These are phyloP conservation scores for Cervus canadensis DNA, from an alignment of 2,113 vertebrate species.

Conservation along the genomic window DNA sequence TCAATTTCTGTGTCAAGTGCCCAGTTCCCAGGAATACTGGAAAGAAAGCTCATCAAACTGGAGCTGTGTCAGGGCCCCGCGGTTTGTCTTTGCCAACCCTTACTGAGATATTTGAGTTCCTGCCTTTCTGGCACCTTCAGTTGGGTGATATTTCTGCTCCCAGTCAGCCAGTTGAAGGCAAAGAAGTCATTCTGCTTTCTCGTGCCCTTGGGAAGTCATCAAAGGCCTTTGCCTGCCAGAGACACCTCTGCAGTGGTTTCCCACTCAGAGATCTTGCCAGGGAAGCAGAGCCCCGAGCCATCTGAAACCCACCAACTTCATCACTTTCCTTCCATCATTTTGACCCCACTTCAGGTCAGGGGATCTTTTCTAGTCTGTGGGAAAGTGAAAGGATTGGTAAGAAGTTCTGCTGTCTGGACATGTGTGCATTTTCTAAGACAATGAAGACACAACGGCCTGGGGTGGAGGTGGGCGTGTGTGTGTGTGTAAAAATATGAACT, in stretches of 20 bases:
- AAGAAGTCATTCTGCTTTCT: not conserved
- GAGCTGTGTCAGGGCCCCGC: not conserved
- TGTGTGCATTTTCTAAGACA: not conserved
- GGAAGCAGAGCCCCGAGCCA: not conserved
- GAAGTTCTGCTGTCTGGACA: not conserved
- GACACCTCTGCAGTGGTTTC: not conserved
- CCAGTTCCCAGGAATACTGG: not conserved
- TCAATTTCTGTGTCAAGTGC: not conserved
- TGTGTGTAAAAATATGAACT: not conserved
- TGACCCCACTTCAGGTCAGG: not conserved
- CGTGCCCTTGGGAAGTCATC: not conserved
- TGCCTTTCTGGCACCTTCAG: not conserved
- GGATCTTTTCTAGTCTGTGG: not conserved
- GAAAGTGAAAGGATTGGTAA: not conserved
- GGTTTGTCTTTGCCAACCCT: not conserved
- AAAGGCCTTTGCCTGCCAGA: not conserved
- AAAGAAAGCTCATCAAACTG: not conserved
- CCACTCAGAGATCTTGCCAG: not conserved
- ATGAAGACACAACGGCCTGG: not conserved
- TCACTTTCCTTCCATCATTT: not conserved
- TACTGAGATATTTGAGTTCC: not conserved
- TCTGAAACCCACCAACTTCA: not conserved
- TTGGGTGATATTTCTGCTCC: not conserved
- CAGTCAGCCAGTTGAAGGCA: no score
- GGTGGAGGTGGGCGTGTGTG: accelerated